phyloP scores from a whole-genome alignment of 2,113 vertebrate genomes.

The Rutilus rutilus region DNA sequence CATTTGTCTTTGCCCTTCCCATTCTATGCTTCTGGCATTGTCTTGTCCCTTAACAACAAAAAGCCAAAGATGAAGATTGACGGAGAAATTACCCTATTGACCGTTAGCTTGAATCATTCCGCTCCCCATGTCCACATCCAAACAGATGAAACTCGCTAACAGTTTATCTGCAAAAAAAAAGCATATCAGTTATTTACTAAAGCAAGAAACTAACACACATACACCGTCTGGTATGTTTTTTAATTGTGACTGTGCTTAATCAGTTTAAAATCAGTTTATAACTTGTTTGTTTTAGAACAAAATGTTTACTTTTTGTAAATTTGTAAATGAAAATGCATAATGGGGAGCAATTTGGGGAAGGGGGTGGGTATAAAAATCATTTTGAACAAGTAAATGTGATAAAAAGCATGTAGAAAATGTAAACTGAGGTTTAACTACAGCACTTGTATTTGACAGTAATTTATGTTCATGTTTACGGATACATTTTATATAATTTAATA shows the following conservation, averaged over 20 bases:
- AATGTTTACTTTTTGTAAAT: too few species aligned
- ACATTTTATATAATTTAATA: too few species aligned
- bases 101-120: conserved; percentile 61
- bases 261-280: too few species aligned
- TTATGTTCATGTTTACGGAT: neutral
- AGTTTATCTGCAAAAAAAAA: conserved; percentile 41
- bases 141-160: conserved; percentile 45
- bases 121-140: conserved; percentile 42
- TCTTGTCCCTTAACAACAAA: conserved; percentile 60
- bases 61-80: conserved; percentile 59
- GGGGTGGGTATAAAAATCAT: neutral
- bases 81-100: conserved; percentile 56
- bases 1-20: conserved; percentile 64
- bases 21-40: conserved; percentile 46
- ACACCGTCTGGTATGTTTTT: neutral
- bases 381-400: neutral
- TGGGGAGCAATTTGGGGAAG: neutral
- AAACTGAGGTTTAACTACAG: neutral
- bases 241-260: too few species aligned
- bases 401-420: neutral
- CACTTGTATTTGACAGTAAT: neutral
- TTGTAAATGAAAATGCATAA: neutral
- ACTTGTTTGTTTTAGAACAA: too few species aligned
- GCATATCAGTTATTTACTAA: conserved; percentile 12
- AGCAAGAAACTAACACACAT: conserved; percentile 7